Percentiles rank a stretch among this genome's conserved stretches.
Evolutionary conservation across 2,113 vertebrate genomes (phyloP).

Genomic region (Pomatorhinus ruficollis): DNA sequence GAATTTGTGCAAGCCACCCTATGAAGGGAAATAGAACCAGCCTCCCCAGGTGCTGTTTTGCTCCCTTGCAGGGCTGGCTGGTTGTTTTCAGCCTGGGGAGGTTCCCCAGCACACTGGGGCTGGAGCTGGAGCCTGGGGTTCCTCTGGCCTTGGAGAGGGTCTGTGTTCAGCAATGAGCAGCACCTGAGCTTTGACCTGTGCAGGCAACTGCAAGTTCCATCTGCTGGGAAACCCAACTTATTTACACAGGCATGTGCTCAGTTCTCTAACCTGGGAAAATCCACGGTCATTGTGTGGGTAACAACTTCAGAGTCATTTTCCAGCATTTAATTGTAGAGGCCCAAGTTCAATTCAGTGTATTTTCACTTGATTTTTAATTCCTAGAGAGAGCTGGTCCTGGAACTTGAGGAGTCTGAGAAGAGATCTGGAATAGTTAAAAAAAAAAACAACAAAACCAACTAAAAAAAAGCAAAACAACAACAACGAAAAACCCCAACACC

Average conservation of each 20-base stretch:
- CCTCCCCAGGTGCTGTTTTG: not conserved
- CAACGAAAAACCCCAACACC: not conserved
- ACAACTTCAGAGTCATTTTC: not conserved
- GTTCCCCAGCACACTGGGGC: accelerated
- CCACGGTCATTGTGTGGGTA: no score
- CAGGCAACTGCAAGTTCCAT: not conserved
- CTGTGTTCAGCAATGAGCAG: accelerated
- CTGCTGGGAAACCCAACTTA: not conserved
- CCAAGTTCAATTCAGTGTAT: not conserved
- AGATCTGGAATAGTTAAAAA: not conserved
- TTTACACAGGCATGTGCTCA: not conserved
- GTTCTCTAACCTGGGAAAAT: not conserved
- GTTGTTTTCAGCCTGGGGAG: not conserved
- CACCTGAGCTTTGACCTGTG: not conserved
- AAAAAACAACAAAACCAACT: not conserved
- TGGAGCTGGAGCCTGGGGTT: not conserved
- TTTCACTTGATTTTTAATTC: not conserved
- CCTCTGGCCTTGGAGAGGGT: accelerated
- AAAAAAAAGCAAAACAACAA: not conserved
- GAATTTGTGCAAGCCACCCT: not conserved
- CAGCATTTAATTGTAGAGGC: not conserved
- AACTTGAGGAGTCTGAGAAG: not conserved
- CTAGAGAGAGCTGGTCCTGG: not conserved
- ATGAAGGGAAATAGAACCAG: not conserved
- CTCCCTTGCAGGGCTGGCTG: not conserved